Percentiles rank a stretch among this genome's conserved stretches.
Evolutionary conservation across 2,113 vertebrate genomes (phyloP).

Genomic region (Equus quagga): DNA sequence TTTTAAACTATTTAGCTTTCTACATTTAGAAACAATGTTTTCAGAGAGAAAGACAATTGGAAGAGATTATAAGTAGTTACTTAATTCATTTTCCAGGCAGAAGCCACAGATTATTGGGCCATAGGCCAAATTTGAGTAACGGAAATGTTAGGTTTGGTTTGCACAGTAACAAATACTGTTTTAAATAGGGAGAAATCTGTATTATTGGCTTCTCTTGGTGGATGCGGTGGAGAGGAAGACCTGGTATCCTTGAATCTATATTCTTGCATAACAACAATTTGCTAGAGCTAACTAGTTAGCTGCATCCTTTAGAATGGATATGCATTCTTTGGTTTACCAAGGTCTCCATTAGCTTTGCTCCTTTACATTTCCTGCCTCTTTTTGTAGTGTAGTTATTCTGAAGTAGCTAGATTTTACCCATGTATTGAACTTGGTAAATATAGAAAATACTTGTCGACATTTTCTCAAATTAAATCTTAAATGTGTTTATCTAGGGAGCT

Average conservation of each 20-base stretch:
- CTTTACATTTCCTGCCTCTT: not conserved
- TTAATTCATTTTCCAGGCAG: constrained; percentile 6
- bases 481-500: not conserved
- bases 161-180: not conserved
- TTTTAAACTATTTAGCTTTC: not conserved
- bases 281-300: not conserved
- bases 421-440: not conserved
- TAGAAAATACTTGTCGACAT: not conserved
- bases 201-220: not conserved
- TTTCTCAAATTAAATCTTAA: not conserved
- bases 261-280: not conserved
- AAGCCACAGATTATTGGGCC: not conserved
- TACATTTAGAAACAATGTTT: not conserved
- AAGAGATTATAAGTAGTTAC: not conserved
- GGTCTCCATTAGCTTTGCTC: not conserved
- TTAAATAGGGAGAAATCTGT: not conserved
- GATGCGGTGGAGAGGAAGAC: not conserved
- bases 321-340: not conserved
- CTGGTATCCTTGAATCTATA: not conserved
- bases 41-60: not conserved
- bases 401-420: constrained; percentile 44
- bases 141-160: not conserved
- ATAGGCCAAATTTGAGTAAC: not conserved
- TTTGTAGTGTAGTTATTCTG: constrained; percentile 20
- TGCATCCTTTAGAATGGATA: not conserved